Conservation (phyloP, 2,797 vertebrate species). For the Xerus rutilus region DNA sequence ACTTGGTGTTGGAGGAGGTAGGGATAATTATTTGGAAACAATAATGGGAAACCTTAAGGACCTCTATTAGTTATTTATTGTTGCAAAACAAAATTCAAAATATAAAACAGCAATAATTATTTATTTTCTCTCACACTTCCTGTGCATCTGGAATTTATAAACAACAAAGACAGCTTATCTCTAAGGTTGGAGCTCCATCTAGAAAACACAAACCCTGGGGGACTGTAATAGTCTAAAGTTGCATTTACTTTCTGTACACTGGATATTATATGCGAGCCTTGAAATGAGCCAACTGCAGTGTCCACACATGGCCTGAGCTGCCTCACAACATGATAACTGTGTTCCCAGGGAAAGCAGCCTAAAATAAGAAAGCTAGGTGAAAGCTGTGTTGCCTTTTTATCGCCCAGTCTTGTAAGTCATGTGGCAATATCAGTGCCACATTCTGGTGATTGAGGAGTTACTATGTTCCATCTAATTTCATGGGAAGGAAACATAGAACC, state of each 20-base stretch:
- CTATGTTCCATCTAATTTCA: background rate
- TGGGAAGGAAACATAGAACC: background rate
- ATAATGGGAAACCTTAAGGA: background rate
- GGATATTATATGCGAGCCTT: background rate
- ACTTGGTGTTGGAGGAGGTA: background rate
- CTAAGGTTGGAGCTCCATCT: background rate
- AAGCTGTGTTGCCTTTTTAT: background rate
- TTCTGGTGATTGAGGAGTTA: background rate
- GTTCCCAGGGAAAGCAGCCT: background rate
- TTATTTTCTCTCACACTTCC: background rate
- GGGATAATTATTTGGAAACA: background rate
- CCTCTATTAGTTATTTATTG: background rate
- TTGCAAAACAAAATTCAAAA: background rate
- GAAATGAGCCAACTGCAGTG: too few species aligned
- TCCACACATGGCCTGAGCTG: too few species aligned
- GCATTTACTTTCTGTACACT: background rate
- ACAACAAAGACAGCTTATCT: background rate
- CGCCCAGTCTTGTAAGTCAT: background rate
- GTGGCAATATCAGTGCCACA: background rate
- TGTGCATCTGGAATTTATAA: background rate
- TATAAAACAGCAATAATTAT: background rate
- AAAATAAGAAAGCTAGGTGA: background rate
- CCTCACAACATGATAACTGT: background rate
- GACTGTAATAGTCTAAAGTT: rapidly evolving
- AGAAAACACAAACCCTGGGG: background rate